phyloP scores from a whole-genome alignment of 2,113 vertebrate genomes.

The Ranitomeya imitator region DNA sequence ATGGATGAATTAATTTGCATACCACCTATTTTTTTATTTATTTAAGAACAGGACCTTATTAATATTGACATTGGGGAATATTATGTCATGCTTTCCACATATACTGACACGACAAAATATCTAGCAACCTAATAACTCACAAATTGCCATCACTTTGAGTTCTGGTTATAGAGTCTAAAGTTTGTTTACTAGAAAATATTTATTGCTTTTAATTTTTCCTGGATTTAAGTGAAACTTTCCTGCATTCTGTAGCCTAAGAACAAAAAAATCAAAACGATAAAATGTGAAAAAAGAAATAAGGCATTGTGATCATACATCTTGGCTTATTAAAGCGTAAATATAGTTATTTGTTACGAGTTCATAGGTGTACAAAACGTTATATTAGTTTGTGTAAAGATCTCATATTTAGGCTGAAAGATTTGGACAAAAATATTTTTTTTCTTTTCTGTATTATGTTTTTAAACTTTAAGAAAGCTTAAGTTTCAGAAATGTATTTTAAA shows the following conservation, averaged over 20 bases:
- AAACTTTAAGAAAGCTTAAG: too few relatives aligned
- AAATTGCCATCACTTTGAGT: background rate
- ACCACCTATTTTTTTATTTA: too few relatives aligned
- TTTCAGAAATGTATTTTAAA: too few relatives aligned
- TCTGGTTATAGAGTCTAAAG: background rate
- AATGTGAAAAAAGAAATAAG: background rate
- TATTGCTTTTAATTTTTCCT: slow-evolving; percentile 30
- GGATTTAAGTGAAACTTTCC: background rate
- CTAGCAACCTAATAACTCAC: background rate
- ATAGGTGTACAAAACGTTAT: background rate
- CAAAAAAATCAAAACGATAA: background rate
- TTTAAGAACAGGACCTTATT: background rate
- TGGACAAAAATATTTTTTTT: too few relatives aligned
- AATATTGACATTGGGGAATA: background rate
- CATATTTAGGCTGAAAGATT: background rate
- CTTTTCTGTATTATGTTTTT: too few relatives aligned
- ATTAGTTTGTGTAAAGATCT: background rate
- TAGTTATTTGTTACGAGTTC: background rate
- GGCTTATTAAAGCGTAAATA: slow-evolving; percentile 1
- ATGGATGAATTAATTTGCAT: too few relatives aligned
- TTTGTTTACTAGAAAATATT: slow-evolving; percentile 20
- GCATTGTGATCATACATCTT: background rate
- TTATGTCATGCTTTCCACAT: background rate
- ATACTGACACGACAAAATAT: background rate
- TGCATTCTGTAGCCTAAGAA: background rate